Evolutionary conservation across 2,113 vertebrate species (phyloP).

Genomic region (Pavo muticus): DNA sequence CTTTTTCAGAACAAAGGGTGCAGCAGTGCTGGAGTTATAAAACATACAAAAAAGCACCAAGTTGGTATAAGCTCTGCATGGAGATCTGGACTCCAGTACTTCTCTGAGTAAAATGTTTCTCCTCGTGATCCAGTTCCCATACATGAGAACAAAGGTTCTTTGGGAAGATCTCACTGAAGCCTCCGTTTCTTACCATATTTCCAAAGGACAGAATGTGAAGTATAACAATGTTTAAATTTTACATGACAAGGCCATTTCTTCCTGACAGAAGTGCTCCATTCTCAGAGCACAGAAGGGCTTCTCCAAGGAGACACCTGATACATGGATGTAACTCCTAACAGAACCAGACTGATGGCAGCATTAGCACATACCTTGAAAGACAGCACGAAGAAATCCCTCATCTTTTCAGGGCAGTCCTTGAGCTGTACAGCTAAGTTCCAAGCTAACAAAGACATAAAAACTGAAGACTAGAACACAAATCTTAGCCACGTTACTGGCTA

Average conservation of each 20-base stretch:
- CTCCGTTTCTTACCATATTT: not conserved
- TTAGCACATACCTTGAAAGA: conserved; percentile 85
- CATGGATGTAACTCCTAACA: not conserved
- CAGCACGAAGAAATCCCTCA: conserved; percentile 90
- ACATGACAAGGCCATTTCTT: not conserved
- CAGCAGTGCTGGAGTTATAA: not conserved
- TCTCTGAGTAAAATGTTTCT: not conserved
- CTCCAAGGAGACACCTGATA: not conserved
- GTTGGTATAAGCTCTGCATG: not conserved
- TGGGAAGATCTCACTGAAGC: not conserved
- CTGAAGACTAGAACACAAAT: conserved; percentile 21
- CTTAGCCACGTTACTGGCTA: not conserved
- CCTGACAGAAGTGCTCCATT: not conserved
- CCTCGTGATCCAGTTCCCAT: not conserved
- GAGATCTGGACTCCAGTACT: not conserved
- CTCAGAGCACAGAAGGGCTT: not conserved
- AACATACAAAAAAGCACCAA: not conserved
- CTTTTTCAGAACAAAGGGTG: not conserved
- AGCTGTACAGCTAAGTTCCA: conserved; percentile 91
- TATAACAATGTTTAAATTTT: not conserved
- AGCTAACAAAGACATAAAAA: conserved; percentile 77
- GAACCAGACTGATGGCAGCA: not conserved
- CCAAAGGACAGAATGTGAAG: not conserved
- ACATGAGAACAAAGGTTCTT: not conserved
- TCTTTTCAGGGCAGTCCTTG: conserved; percentile 77